Base-by-base conservation (phyloP, 2,113 vertebrate genomes). In the Aythya baeri region DNA sequence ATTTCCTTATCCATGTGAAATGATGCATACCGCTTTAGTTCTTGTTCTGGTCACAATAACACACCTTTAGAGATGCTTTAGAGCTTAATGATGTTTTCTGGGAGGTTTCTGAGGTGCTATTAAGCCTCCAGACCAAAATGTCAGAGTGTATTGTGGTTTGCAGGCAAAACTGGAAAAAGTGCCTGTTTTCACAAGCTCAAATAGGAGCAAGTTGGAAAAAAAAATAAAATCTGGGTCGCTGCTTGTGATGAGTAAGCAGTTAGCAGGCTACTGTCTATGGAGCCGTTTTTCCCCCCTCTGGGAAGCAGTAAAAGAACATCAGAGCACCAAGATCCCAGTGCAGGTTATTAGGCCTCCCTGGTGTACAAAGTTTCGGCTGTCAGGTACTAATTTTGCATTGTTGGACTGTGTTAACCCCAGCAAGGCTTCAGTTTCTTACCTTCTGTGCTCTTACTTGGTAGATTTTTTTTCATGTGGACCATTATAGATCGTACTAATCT, bases 211-310 rank as follows among this genome's bases (percentile, higher is more conserved):
- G 74, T 49, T 72, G 67, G n/a, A 38, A 91, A 73, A 73, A 73
- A 90, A 90, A 86, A 57, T 75, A 80, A 91, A 85, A 96, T 96
- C 92, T 96, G 89, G 94, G 92, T 95, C 86, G 82, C n/a, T 91
- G 72, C 83, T 92, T 87, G 68, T 94, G 90, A 91, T 94, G 89
- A 94, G 67, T 95, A 95, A 91, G 96, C 94, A 92, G 83, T 92
- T 93, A 65, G 41, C 73, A 76, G 62, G 16, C 49, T 65, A 46
- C 55, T 2, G 0, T 44, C 1, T 55, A 3, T 15, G 13, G 2
- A 92, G 52, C 71, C 0, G 1, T 11, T 71, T 80, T 72, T 7
- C 9, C 41, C 34, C 55, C 26, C 85, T 85, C 71, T 89, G 91
- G 81, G 86, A 96, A 92, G 17, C 81, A 80, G 74, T 55, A 59